Conservation (phyloP, 2,888 invertebrate species). For the Euzophera pinguis region DNA sequence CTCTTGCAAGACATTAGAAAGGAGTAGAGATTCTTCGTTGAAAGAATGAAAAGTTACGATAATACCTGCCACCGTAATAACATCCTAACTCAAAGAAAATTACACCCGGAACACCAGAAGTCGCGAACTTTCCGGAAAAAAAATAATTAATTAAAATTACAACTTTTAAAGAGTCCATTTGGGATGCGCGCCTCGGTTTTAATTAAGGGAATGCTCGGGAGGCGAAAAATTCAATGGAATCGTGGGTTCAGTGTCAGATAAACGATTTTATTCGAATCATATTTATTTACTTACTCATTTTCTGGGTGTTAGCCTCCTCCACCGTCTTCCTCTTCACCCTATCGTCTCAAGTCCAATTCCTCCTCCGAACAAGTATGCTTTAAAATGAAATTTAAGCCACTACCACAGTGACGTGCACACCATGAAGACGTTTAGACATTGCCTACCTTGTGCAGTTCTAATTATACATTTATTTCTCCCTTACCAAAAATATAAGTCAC, state of each 20-base stretch:
- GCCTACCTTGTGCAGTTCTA: no score
- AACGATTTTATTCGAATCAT: not conserved
- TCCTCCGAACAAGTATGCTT: no score
- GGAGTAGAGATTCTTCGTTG: not conserved
- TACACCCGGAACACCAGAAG: not conserved
- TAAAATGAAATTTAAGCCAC: no score
- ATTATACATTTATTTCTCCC: no score
- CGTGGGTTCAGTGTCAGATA: not conserved
- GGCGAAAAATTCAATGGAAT: conserved; percentile 15
- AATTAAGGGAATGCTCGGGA: conserved; percentile 16
- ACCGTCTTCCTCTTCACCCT: no score
- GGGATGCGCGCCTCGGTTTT: conserved; percentile 13
- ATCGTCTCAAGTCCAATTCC: no score
- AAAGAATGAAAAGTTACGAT: not conserved
- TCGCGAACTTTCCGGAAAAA: not conserved
- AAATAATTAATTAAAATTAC: conserved; percentile 17
- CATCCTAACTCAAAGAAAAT: not conserved
- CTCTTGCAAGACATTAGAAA: no score
- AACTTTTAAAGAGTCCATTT: conserved; percentile 19
- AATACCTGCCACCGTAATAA: not conserved
- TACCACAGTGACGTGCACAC: no score
- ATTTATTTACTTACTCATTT: no score
- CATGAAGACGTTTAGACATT: no score
- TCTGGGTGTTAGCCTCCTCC: no score
- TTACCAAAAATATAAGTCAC: no score